phyloP scores from a whole-genome alignment of 2,113 vertebrate genomes.

The Melanerpes aurifrons region DNA sequence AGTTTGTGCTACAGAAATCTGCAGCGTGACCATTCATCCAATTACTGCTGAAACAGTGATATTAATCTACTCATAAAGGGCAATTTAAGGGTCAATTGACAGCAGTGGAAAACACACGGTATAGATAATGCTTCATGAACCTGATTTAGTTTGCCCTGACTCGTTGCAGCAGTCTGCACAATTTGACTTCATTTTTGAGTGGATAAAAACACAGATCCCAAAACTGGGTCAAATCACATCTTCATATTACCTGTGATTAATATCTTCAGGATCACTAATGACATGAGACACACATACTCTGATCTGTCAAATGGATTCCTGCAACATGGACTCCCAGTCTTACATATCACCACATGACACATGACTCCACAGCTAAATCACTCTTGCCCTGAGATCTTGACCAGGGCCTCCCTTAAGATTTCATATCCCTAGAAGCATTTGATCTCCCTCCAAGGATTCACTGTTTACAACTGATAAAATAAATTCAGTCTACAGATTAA shows the following conservation, averaged over 20 bases:
- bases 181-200: background rate
- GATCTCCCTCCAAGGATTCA: background rate
- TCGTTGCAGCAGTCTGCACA: background rate
- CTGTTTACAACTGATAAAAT: background rate
- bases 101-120: background rate
- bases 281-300: background rate
- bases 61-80: conserved; percentile 13
- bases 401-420: background rate
- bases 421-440: background rate
- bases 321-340: rapidly evolving
- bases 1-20: background rate
- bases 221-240: background rate
- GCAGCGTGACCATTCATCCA: background rate
- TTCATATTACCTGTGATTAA: background rate
- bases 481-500: background rate
- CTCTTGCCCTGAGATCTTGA: background rate
- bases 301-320: background rate
- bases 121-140: background rate
- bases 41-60: background rate
- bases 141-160: background rate
- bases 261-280: background rate
- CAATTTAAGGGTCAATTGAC: background rate
- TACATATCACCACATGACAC: background rate
- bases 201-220: background rate
- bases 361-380: background rate